Base-by-base conservation (phyloP, 2,113 vertebrate species). In the Lampris incognitus region DNA sequence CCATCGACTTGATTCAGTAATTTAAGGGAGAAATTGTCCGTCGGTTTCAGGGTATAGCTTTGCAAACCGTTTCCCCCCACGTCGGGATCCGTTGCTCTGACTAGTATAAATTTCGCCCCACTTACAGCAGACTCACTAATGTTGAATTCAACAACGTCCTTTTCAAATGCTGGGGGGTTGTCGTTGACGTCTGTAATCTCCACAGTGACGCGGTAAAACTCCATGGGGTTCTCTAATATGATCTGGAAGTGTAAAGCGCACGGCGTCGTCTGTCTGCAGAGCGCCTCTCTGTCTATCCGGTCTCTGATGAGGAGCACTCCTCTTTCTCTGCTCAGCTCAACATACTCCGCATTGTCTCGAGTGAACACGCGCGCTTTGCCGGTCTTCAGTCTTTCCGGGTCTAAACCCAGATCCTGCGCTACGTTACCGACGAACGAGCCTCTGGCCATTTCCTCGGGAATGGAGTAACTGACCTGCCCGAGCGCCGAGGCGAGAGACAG, bases 371-470 rank as follows among this genome's bases (percentile, higher is more conserved):
- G 87, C 57, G 91, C 92, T 36, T 88, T 92, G 2, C 95, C 76
- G 1, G 79, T 73, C 3, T 68, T 86, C 36, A 95, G 66, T 1
- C 92, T 74, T 58, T 91, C 87, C 1, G 90, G 1, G 6, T 82
- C 88, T 36, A 95, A 81, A 2, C 92, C 91, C 54, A 95, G 73
- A 83, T 95, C 93, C 10, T 46, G 89, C 49, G 80, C 91, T 57
- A 95, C 72, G 70, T 92, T 94, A 11, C 92, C 92, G 40, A 97
- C 94, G 56, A 92, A 70, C 62, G 90, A 92, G n/a, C 94, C 93
- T 58, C 69, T 87, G 48, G 81, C 79, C 86, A 85, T 90, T 87
- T 95, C 95, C 63, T 95, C 95, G 0, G 89, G 59, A 44, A 95
- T 73, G 1, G 90, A 62, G 59, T 87, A 93, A 4, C 75, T 89